These are phyloP conservation scores for Stegana nigrithorax DNA, from an alignment of 2,888 invertebrate genomes.

Conservation along the genomic window DNA sequence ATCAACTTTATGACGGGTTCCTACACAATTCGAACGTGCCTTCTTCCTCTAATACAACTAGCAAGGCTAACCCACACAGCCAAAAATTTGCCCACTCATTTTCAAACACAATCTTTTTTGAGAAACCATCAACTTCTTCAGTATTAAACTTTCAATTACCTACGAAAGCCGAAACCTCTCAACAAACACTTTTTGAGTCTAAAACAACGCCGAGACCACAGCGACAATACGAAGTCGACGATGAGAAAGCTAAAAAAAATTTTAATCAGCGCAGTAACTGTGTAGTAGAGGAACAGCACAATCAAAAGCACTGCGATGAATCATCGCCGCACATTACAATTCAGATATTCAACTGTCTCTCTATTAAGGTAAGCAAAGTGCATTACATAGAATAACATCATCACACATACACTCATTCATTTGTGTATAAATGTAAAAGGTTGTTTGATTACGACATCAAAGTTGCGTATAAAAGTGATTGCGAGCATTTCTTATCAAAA, in stretches of 20 bases:
- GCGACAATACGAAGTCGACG: constrained; percentile 24
- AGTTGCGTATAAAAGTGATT: no score
- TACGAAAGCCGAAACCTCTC: constrained; percentile 22
- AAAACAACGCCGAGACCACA: constrained; percentile 29
- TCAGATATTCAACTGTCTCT: constrained; percentile 82
- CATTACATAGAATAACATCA: constrained; percentile 43
- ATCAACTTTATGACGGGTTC: no score
- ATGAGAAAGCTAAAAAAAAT: constrained; percentile 35
- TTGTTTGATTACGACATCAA: constrained; percentile 17
- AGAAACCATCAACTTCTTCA: constrained; percentile 20
- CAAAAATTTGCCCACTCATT: not conserved
- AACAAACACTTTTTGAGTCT: constrained; percentile 23
- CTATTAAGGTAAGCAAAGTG: constrained; percentile 80
- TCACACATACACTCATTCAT: constrained; percentile 25
- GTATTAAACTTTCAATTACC: constrained; percentile 38
- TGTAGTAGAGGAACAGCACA: constrained; percentile 37
- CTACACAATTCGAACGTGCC: constrained; percentile 29
- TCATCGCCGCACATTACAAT: constrained; percentile 70
- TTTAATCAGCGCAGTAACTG: constrained; percentile 30
- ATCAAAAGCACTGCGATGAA: constrained; percentile 57
- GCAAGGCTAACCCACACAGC: constrained; percentile 15
- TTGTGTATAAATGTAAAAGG: not conserved
- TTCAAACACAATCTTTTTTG: not conserved
- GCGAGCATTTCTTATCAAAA: no score
- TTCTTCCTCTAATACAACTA: constrained; percentile 22